Percentiles rank a stretch among this genome's conserved stretches.
phyloP scores from a whole-genome alignment of 2,888 invertebrate species.

The Branchellion lobata region DNA sequence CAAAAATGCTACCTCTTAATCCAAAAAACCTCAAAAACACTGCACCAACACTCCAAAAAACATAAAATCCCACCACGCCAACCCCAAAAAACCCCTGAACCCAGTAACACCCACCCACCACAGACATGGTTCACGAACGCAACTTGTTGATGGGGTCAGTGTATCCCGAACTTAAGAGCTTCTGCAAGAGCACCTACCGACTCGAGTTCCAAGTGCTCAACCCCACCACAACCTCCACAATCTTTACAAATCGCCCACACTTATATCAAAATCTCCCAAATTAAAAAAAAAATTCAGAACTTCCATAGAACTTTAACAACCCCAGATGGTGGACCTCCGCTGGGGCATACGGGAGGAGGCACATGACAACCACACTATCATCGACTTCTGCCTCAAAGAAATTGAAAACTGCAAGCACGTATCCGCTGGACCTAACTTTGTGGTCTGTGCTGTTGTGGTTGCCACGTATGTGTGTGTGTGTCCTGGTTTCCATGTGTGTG shows the following conservation, averaged over 20 bases:
- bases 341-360: slow-evolving; percentile 54
- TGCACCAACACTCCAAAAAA: too few species aligned
- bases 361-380: slow-evolving; percentile 53
- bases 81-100: background rate
- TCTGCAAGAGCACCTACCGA: slow-evolving; percentile 52
- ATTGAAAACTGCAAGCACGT: slow-evolving; percentile 52
- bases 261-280: background rate
- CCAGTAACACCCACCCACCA: background rate
- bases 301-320: too few species aligned
- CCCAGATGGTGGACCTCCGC: slow-evolving; percentile 53
- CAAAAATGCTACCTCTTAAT: too few species aligned
- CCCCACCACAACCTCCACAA: too few species aligned
- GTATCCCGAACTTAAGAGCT: slow-evolving; percentile 53
- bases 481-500: too few species aligned
- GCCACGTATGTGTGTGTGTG: too few species aligned
- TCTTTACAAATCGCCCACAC: background rate
- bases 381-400: slow-evolving; percentile 53
- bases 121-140: slow-evolving; percentile 53
- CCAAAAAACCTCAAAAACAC: too few species aligned
- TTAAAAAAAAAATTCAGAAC: too few species aligned
- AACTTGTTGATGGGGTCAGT: slow-evolving; percentile 52
- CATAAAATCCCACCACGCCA: background rate
- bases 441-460: slow-evolving; percentile 51
- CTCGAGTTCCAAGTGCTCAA: slow-evolving; percentile 54
- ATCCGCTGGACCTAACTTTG: slow-evolving; percentile 53